Percentiles rank a stretch among this genome's conserved stretches.
These are phyloP conservation scores for Andrena fulva DNA, from an alignment of 2,888 invertebrate genomes.

Conservation along the genomic window DNA sequence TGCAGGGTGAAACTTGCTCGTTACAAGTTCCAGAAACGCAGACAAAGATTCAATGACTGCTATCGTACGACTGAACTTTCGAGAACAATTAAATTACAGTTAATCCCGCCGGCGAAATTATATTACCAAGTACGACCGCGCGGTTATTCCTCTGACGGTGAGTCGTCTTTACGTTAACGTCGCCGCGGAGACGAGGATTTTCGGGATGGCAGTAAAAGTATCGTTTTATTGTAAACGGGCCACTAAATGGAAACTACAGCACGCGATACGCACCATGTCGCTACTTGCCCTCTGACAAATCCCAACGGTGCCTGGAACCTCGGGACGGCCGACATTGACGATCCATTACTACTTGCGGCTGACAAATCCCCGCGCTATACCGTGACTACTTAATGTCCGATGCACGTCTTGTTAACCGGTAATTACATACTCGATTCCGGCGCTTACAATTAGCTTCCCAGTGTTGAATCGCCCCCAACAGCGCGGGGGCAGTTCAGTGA, in stretches of 20 bases:
- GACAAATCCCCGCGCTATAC: constrained; percentile 50
- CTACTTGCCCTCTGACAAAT: constrained; percentile 36
- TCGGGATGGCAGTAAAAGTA: not conserved
- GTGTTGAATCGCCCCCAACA: not conserved
- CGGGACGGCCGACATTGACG: constrained; percentile 49
- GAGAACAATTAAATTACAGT: not conserved
- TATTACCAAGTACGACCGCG: not conserved
- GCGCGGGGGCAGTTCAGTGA: not conserved
- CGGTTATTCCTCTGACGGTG: not conserved
- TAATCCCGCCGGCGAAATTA: constrained; percentile 2
- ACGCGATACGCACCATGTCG: constrained; percentile 20
- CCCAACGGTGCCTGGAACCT: constrained; percentile 22
- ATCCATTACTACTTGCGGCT: constrained; percentile 57
- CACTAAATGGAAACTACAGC: constrained; percentile 20
- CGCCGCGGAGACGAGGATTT: constrained; percentile 7
- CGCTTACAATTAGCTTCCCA: not conserved
- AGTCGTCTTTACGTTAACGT: not conserved
- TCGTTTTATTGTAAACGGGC: not conserved
- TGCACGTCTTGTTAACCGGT: constrained; percentile 22
- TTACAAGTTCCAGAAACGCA: not conserved
- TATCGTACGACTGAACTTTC: not conserved
- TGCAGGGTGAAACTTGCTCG: not conserved
- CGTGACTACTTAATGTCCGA: constrained; percentile 49
- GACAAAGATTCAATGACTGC: constrained; percentile 3
- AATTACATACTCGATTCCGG: constrained; percentile 18